Evolutionary conservation across 2,888 invertebrate genomes (phyloP).

Genomic region (Rhodophaea formosa): DNA sequence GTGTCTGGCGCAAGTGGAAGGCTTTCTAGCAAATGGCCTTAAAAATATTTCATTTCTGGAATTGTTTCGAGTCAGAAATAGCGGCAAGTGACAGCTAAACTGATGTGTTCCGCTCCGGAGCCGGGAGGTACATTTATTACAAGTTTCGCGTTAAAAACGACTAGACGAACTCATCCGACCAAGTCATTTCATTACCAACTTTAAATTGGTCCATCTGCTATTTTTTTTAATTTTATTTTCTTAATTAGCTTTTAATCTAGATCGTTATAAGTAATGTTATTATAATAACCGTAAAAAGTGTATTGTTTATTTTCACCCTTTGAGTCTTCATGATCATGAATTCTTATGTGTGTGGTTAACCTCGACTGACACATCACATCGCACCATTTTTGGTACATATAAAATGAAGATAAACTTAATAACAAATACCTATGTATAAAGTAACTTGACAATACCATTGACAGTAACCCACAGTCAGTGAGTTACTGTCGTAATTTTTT

Average conservation of each 20-base stretch:
- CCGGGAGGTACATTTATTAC: constrained; percentile 67
- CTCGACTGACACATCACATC: too few relatives aligned
- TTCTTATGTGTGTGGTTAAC: too few relatives aligned
- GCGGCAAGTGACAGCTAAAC: constrained; percentile 72
- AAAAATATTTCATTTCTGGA: constrained; percentile 76
- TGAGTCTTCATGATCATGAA: too few relatives aligned
- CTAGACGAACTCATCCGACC: constrained; percentile 24
- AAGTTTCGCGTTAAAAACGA: constrained; percentile 48
- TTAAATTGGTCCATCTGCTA: constrained; percentile 7
- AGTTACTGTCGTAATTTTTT: too few relatives aligned
- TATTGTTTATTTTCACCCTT: too few relatives aligned
- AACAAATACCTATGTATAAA: too few relatives aligned
- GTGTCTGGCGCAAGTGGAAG: constrained; percentile 52
- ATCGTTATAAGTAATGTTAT: background rate
- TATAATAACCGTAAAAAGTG: too few relatives aligned
- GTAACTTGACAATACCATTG: too few relatives aligned
- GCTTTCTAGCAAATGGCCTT: constrained; percentile 74
- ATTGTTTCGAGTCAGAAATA: constrained; percentile 72
- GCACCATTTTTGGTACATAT: too few relatives aligned
- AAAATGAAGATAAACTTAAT: too few relatives aligned
- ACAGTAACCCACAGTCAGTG: too few relatives aligned
- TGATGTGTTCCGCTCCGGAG: constrained; percentile 62
- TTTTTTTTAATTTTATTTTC: background rate
- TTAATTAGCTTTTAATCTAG: background rate
- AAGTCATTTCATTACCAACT: constrained; percentile 18